Conservation (phyloP, 2,888 invertebrate genomes). For the Phaonia tiefii region DNA sequence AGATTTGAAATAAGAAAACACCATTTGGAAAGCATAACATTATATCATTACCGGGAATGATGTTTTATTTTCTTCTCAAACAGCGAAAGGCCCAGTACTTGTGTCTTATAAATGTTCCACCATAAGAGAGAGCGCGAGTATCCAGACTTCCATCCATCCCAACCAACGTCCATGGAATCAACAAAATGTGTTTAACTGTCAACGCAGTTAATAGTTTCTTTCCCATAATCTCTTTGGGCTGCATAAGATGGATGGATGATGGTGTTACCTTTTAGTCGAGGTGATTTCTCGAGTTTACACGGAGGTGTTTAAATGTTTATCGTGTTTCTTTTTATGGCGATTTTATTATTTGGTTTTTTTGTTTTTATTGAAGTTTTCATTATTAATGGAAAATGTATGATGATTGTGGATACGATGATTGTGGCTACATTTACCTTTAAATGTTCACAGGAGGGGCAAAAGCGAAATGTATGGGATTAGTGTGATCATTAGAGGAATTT, state of each 20-base stretch:
- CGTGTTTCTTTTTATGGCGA: slow-evolving; percentile 38
- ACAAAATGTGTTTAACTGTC: slow-evolving; percentile 64
- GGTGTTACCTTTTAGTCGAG: slow-evolving; percentile 18
- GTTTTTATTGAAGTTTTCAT: slow-evolving; percentile 36
- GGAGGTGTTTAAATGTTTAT: slow-evolving; percentile 62
- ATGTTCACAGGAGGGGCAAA: slow-evolving; percentile 3
- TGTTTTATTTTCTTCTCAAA: slow-evolving; percentile 61
- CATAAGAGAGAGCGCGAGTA: too few species aligned
- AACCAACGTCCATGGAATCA: too few species aligned
- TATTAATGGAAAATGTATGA: slow-evolving; percentile 47
- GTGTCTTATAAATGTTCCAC: too few species aligned
- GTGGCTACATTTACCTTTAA: too few species aligned
- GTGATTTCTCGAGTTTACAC: slow-evolving; percentile 32
- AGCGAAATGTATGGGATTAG: neutral
- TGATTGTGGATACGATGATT: slow-evolving; percentile 18
- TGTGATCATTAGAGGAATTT: too few species aligned
- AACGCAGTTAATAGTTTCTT: slow-evolving; percentile 60
- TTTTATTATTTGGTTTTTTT: slow-evolving; percentile 32
- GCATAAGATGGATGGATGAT: neutral
- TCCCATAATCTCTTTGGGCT: slow-evolving; percentile 11
- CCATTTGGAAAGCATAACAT: slow-evolving; percentile 46
- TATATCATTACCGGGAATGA: slow-evolving; percentile 66
- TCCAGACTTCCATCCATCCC: slow-evolving; percentile 12
- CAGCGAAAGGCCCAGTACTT: too few species aligned
- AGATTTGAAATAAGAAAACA: neutral